Percentiles rank a stretch among this genome's conserved stretches.
Conservation (phyloP, 2,888 invertebrate genomes). For the Heliconius aoede region DNA sequence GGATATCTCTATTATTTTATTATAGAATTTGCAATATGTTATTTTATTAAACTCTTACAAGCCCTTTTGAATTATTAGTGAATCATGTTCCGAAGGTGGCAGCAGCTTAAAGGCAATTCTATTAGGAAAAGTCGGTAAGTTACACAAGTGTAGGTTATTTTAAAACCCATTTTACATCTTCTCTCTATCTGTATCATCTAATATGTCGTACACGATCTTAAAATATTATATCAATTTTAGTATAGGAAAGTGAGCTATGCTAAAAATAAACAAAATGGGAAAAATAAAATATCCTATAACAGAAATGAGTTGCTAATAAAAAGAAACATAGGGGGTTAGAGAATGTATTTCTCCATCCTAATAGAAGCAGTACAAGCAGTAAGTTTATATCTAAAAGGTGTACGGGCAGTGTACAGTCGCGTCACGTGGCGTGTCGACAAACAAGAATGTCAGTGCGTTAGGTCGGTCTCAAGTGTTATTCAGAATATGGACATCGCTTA, state of each 20-base stretch:
- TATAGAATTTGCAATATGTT: too few relatives aligned
- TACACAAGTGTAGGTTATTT: too few relatives aligned
- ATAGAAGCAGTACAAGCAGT: slow-evolving; percentile 31
- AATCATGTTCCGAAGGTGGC: too few relatives aligned
- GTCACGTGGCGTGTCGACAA: slow-evolving; percentile 67
- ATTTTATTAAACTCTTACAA: too few relatives aligned
- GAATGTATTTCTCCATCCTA: slow-evolving; percentile 25
- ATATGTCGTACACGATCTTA: too few relatives aligned
- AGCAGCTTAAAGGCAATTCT: too few relatives aligned
- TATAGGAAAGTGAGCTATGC: background rate
- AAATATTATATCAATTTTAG: background rate
- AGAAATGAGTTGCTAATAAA: slow-evolving; percentile 13
- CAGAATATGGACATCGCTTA: slow-evolving; percentile 76
- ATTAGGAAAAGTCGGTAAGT: too few relatives aligned
- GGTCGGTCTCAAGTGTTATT: slow-evolving; percentile 75
- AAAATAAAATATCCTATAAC: background rate
- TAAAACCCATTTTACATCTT: too few relatives aligned
- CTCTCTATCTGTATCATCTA: too few relatives aligned
- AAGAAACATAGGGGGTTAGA: slow-evolving; percentile 14
- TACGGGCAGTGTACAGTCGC: slow-evolving; percentile 55
- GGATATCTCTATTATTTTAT: too few relatives aligned
- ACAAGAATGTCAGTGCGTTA: slow-evolving; percentile 70
- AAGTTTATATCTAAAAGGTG: slow-evolving; percentile 37
- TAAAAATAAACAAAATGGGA: background rate
- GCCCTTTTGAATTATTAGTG: too few relatives aligned